Conservation (phyloP, 1,140 invertebrate species). For the Myzus persicae region DNA sequence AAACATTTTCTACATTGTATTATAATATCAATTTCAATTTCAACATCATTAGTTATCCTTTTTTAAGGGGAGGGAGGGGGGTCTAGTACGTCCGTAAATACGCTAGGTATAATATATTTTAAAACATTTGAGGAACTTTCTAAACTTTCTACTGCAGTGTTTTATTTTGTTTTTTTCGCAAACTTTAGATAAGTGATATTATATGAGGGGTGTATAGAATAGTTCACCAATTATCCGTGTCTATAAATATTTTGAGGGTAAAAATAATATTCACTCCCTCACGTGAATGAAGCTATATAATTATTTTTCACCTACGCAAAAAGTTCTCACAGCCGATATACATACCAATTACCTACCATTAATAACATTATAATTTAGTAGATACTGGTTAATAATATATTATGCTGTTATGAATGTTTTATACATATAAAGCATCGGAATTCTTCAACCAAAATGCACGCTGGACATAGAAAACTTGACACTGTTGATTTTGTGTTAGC, state of each 20-base stretch:
- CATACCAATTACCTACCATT: not conserved
- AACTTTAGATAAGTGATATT: not conserved
- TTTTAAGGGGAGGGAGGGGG: no score
- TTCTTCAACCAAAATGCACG: not conserved
- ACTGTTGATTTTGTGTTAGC: slow-evolving; percentile 38
- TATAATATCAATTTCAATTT: no score
- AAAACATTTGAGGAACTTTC: no score
- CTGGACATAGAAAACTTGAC: not conserved
- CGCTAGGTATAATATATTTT: no score
- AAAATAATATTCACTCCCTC: not conserved
- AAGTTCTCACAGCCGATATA: not conserved
- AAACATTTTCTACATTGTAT: no score
- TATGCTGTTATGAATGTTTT: not conserved
- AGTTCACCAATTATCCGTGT: not conserved
- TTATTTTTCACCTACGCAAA: not conserved
- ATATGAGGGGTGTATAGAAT: not conserved
- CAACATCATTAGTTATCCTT: no score
- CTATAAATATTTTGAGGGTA: not conserved
- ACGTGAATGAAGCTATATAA: not conserved
- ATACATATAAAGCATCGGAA: not conserved
- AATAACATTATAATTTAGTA: not conserved
- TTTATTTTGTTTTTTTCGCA: not conserved
- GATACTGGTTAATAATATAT: not conserved
- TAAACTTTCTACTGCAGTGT: no score
- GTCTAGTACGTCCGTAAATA: no score